A percentile compares a stretch with the other conserved stretches of the same genome.
phyloP scores from a whole-genome alignment of 2,888 invertebrate genomes.

The Cephus rjabovi region DNA sequence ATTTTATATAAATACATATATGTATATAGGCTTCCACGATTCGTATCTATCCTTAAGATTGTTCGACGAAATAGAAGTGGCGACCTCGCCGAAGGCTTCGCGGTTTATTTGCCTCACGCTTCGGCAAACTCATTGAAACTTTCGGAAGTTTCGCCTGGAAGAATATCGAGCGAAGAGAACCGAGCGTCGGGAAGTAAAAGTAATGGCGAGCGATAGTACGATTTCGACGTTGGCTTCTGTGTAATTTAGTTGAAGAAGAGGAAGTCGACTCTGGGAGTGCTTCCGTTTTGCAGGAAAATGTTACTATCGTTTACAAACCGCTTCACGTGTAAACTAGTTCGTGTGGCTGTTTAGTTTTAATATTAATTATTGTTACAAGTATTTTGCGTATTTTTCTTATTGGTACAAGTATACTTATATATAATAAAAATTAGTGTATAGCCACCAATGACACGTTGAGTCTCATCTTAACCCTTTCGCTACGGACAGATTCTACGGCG shows the following conservation, averaged over 20 bases:
- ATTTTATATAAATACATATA: not conserved
- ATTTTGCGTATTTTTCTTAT: not conserved
- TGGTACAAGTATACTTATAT: not conserved
- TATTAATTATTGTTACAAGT: not conserved
- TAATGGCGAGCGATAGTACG: not conserved
- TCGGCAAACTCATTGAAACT: not conserved
- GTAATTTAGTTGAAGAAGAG: not conserved
- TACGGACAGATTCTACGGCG: too few relatives aligned
- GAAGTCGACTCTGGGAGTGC: not conserved
- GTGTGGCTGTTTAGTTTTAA: not conserved
- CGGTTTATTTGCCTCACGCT: not conserved
- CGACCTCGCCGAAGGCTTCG: not conserved
- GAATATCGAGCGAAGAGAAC: not conserved
- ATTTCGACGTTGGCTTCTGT: not conserved
- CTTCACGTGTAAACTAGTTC: not conserved
- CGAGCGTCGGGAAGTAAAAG: not conserved
- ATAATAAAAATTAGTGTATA: not conserved
- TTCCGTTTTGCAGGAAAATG: not conserved
- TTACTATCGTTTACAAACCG: not conserved
- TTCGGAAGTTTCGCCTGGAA: not conserved
- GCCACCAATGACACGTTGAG: not conserved
- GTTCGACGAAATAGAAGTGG: not conserved
- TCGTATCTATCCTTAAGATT: not conserved
- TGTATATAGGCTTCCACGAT: not conserved
- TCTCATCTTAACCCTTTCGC: not conserved